These are phyloP conservation scores for Pagetopsis macropterus DNA, from an alignment of 2,797 vertebrate species.

Conservation along the genomic window DNA sequence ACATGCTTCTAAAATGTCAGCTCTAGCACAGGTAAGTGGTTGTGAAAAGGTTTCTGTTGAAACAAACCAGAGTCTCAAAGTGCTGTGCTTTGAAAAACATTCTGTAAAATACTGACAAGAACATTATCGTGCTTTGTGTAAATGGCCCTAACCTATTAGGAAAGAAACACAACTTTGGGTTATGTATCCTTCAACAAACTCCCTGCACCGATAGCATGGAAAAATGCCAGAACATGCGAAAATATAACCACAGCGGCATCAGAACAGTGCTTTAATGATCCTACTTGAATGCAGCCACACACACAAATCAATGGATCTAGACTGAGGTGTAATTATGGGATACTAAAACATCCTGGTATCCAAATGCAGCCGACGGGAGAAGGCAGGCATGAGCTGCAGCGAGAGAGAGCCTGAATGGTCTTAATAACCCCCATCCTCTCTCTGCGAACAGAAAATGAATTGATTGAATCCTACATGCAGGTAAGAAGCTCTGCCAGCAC, in stretches of 20 bases:
- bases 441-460: slow-evolving; percentile 66
- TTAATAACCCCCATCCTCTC: slow-evolving; percentile 63
- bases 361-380: slow-evolving; percentile 57
- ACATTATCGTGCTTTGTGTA: slow-evolving; percentile 8
- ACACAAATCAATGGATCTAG: slow-evolving; percentile 69
- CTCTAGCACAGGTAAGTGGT: slow-evolving; percentile 16
- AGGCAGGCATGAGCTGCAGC: slow-evolving; percentile 50
- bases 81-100: background rate
- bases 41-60: slow-evolving; percentile 9
- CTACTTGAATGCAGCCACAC: slow-evolving; percentile 66
- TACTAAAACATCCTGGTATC: slow-evolving; percentile 68
- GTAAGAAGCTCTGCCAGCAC: slow-evolving; percentile 75
- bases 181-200: slow-evolving; percentile 30
- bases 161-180: slow-evolving; percentile 32
- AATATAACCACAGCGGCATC: slow-evolving; percentile 43
- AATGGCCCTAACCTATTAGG: slow-evolving; percentile 4
- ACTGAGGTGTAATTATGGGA: slow-evolving; percentile 67
- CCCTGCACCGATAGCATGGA: slow-evolving; percentile 21
- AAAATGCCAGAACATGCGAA: slow-evolving; percentile 47
- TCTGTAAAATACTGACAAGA: slow-evolving; percentile 5
- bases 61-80: background rate
- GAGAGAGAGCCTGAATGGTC: slow-evolving; percentile 64
- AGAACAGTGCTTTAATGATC: slow-evolving; percentile 57
- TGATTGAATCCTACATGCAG: slow-evolving; percentile 73
- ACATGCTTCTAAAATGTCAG: slow-evolving; percentile 25